These are phyloP conservation scores for Gastrophryne carolinensis DNA, from an alignment of 2,797 vertebrate species.

Conservation along the genomic window DNA sequence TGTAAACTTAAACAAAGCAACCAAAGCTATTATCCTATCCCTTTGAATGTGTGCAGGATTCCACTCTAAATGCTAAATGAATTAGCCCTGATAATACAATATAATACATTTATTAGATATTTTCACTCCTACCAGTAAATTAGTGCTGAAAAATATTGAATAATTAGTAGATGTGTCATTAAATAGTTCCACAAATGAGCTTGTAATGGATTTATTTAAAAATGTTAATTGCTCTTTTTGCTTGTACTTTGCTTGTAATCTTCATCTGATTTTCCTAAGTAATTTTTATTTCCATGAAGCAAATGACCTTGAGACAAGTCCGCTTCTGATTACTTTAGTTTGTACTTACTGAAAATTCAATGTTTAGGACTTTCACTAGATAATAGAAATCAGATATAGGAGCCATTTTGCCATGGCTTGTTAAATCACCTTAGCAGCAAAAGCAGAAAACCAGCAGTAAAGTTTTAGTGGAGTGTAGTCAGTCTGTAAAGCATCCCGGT, in stretches of 20 bases:
- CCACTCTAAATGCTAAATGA: slow-evolving; percentile 4
- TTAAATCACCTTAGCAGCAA: slow-evolving; percentile 39
- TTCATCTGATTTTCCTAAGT: slow-evolving; percentile 42
- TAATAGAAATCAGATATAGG: slow-evolving; percentile 39
- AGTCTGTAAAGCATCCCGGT: slow-evolving; percentile 50
- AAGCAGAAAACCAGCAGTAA: slow-evolving; percentile 6
- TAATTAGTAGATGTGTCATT: slow-evolving; percentile 37
- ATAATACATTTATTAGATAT: slow-evolving; percentile 35
- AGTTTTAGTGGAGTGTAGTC: slow-evolving; percentile 19
- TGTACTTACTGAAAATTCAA: slow-evolving; percentile 31
- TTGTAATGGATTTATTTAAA: slow-evolving; percentile 47
- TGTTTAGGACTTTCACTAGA: slow-evolving; percentile 51
- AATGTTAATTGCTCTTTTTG: slow-evolving; percentile 37
- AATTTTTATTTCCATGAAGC: slow-evolving; percentile 27
- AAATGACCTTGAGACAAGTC: slow-evolving; percentile 43
- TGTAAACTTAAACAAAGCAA: no score
- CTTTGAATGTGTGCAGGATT: neutral
- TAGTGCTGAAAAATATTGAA: slow-evolving; percentile 42
- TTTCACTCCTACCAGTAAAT: slow-evolving; percentile 22
- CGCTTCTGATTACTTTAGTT: slow-evolving; percentile 33
- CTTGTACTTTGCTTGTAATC: slow-evolving; percentile 4
- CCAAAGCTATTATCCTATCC: no score
- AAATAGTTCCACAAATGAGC: slow-evolving; percentile 40
- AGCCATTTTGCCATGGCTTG: slow-evolving; percentile 28
- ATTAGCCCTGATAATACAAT: slow-evolving; percentile 38